phyloP scores from a whole-genome alignment of 2,797 vertebrate genomes.

The Ctenosaura bakeri region DNA sequence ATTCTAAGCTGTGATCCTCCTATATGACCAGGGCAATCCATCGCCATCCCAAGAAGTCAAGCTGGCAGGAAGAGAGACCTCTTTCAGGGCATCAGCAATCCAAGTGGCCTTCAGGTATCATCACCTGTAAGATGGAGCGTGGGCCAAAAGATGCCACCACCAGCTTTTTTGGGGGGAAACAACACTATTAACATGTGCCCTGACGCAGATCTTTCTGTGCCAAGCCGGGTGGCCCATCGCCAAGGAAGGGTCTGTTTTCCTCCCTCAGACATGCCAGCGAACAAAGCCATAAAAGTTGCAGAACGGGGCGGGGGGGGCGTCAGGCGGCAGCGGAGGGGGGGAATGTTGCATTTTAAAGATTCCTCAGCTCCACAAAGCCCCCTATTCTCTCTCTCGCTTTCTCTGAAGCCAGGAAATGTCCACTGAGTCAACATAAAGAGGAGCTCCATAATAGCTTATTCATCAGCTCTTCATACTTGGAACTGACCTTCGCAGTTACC shows the following conservation, averaged over 20 bases:
- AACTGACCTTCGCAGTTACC: constrained; percentile 72
- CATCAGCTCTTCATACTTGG: constrained; percentile 77
- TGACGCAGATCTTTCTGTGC: constrained; percentile 73
- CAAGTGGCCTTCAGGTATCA: constrained; percentile 69
- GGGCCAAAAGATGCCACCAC: constrained; percentile 63
- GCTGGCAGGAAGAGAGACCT: neutral
- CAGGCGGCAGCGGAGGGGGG: constrained; percentile 45
- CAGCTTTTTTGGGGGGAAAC: constrained; percentile 84
- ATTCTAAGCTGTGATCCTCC: neutral
- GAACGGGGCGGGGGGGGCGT: constrained; percentile 56
- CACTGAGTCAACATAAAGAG: constrained; percentile 76
- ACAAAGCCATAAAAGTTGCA: constrained; percentile 77
- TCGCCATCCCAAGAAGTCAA: neutral
- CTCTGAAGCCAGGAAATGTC: constrained; percentile 76
- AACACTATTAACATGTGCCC: constrained; percentile 72
- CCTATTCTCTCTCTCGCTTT: constrained; percentile 71
- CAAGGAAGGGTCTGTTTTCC: constrained; percentile 74
- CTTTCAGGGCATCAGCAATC: neutral
- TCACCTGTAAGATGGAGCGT: constrained; percentile 70
- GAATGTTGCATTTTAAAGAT: constrained; percentile 79
- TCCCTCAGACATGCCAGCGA: constrained; percentile 75
- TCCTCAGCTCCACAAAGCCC: constrained; percentile 29
- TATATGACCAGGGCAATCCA: neutral
- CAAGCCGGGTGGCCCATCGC: constrained; percentile 73
- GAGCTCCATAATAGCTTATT: constrained; percentile 76